phyloP scores from a whole-genome alignment of 2,888 invertebrate genomes.

The Stenodema calcarata region DNA sequence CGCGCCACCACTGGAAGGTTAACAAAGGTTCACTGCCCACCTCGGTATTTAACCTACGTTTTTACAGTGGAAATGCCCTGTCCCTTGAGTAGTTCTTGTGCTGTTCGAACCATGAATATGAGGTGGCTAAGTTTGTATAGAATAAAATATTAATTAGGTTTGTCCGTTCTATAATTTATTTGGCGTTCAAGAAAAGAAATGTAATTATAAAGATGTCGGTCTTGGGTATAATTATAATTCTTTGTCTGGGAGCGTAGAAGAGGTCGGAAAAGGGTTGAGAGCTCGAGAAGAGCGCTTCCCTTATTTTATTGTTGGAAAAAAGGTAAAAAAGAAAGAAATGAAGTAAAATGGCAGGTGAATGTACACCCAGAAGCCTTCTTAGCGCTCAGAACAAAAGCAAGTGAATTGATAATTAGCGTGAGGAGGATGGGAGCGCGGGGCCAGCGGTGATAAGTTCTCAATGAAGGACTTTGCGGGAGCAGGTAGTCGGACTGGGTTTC shows the following conservation, averaged over 20 bases:
- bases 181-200: not conserved
- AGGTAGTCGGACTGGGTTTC: not conserved
- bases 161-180: slow-evolving; percentile 16
- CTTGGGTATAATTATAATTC: slow-evolving; percentile 31
- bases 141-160: not conserved
- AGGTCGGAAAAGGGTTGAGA: slow-evolving; percentile 31
- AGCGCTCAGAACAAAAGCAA: slow-evolving; percentile 7
- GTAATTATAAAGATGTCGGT: slow-evolving; percentile 34
- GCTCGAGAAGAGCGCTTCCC: not conserved
- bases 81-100: not conserved
- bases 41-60: too few species aligned
- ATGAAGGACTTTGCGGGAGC: not conserved
- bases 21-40: too few species aligned
- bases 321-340: not conserved
- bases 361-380: not conserved
- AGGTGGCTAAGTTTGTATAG: not conserved
- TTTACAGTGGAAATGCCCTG: too few species aligned
- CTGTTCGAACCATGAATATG: not conserved
- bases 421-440: not conserved
- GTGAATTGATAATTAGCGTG: slow-evolving; percentile 34
- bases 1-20: too few species aligned
- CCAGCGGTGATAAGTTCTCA: slow-evolving; percentile 6
- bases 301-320: slow-evolving; percentile 2
- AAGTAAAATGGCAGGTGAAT: not conserved
- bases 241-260: slow-evolving; percentile 16